These are phyloP conservation scores for Micrastur ruficollis DNA, from an alignment of 2,797 vertebrate genomes.

Conservation along the genomic window DNA sequence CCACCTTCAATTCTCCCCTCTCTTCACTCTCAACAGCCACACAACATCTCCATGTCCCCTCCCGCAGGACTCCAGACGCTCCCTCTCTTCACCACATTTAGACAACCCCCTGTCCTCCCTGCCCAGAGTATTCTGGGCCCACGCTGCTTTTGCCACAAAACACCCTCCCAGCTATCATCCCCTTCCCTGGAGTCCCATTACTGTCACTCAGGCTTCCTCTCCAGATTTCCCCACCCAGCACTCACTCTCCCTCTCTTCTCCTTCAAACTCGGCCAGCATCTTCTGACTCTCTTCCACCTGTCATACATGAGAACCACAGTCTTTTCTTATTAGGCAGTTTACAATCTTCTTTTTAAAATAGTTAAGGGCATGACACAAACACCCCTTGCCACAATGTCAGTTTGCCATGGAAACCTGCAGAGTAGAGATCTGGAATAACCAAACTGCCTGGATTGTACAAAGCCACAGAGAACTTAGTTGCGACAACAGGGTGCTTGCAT, in stretches of 20 bases:
- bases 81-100: not conserved
- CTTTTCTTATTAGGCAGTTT: not conserved
- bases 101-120: slow-evolving; percentile 33
- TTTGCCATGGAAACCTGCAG: slow-evolving; percentile 23
- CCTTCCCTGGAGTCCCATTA: slow-evolving; percentile 51
- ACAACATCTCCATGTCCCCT: not conserved
- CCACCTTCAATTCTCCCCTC: not conserved
- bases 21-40: not conserved
- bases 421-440: slow-evolving; percentile 15
- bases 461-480: not conserved
- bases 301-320: not conserved
- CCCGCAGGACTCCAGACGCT: not conserved
- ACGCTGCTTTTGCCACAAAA: slow-evolving; percentile 22
- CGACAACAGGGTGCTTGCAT: not conserved
- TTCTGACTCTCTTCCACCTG: slow-evolving; percentile 5
- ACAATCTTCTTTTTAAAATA: not conserved
- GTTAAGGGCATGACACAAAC: not conserved
- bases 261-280: slow-evolving; percentile 17
- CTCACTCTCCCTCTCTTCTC: not conserved
- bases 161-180: slow-evolving; percentile 23
- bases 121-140: slow-evolving; percentile 42
- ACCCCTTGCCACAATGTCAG: not conserved
- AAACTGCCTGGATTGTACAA: slow-evolving; percentile 5
- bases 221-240: slow-evolving; percentile 38
- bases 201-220: slow-evolving; percentile 36